Conservation (phyloP, 2,888 invertebrate genomes). For the Parnassius apollo region DNA sequence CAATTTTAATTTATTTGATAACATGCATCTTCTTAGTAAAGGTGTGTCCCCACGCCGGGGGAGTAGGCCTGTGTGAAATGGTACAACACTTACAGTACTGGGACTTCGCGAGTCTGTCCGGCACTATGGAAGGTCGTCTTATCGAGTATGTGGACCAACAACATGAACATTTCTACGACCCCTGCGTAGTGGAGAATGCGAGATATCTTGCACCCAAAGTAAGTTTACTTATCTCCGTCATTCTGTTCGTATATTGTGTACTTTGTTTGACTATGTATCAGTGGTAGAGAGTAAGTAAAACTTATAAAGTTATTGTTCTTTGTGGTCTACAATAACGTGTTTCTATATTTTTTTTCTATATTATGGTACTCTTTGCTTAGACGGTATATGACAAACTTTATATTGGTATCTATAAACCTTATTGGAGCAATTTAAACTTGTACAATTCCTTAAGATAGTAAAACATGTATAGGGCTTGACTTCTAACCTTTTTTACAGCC, state of each 20-base stretch:
- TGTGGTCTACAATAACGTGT: no score
- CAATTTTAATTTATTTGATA: no score
- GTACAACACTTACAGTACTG: conserved; percentile 95
- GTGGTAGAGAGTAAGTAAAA: no score
- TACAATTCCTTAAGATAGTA: no score
- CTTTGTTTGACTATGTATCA: background rate
- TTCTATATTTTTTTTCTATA: no score
- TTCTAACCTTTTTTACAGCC: no score
- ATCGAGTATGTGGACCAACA: conserved; percentile 95
- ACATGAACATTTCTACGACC: conserved; percentile 92
- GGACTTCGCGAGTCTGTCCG: conserved; percentile 90
- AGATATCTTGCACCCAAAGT: conserved; percentile 84
- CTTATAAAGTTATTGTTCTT: no score
- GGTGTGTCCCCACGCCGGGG: conserved; percentile 97
- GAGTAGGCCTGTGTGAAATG: conserved; percentile 95
- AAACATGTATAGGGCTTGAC: no score
- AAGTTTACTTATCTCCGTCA: conserved; percentile 30
- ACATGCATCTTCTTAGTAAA: conserved; percentile 81
- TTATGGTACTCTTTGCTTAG: no score
- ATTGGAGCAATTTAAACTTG: no score
- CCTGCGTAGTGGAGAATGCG: conserved; percentile 85
- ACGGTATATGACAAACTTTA: no score
- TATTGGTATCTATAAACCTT: no score
- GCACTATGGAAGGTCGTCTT: conserved; percentile 85
- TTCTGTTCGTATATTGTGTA: conserved; percentile 5